These are phyloP conservation scores for Calidris pygmaea DNA, from an alignment of 2,113 vertebrate genomes.

Conservation along the genomic window DNA sequence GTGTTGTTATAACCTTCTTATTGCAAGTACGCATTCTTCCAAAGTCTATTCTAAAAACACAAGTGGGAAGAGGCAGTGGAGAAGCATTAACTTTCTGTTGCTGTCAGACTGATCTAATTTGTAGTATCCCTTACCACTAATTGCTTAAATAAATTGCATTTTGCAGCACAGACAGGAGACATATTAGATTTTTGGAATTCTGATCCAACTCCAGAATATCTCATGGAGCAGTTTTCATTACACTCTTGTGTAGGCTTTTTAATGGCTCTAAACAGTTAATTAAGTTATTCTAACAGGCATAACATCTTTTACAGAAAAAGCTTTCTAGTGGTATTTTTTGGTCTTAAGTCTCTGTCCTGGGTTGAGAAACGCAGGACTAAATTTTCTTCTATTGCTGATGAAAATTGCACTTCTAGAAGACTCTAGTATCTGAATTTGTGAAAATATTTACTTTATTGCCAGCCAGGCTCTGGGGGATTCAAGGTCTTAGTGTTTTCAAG, in stretches of 20 bases:
- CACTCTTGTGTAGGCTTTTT: background rate
- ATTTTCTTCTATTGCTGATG: too few relatives aligned
- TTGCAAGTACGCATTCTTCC: background rate
- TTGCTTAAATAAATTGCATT: slow-evolving; percentile 47
- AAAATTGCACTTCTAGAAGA: too few relatives aligned
- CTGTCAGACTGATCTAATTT: slow-evolving; percentile 32
- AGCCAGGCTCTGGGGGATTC: too few relatives aligned
- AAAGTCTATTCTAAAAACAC: background rate
- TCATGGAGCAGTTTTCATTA: background rate
- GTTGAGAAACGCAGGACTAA: too few relatives aligned
- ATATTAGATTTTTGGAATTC: slow-evolving; percentile 57
- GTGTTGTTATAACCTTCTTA: background rate
- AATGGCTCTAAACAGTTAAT: slow-evolving; percentile 19
- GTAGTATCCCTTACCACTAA: slow-evolving; percentile 35
- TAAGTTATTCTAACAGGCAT: background rate
- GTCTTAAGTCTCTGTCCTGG: background rate
- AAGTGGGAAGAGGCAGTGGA: background rate
- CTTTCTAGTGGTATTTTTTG: background rate
- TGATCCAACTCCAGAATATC: background rate
- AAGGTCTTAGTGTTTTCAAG: too few relatives aligned
- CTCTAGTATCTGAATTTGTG: too few relatives aligned
- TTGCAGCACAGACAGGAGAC: background rate
- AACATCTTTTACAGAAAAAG: background rate
- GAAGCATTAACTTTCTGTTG: slow-evolving; percentile 1
- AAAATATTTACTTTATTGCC: too few relatives aligned